phyloP scores from a whole-genome alignment of 1,140 invertebrate genomes.

The Drosophila sulfurigaster region DNA sequence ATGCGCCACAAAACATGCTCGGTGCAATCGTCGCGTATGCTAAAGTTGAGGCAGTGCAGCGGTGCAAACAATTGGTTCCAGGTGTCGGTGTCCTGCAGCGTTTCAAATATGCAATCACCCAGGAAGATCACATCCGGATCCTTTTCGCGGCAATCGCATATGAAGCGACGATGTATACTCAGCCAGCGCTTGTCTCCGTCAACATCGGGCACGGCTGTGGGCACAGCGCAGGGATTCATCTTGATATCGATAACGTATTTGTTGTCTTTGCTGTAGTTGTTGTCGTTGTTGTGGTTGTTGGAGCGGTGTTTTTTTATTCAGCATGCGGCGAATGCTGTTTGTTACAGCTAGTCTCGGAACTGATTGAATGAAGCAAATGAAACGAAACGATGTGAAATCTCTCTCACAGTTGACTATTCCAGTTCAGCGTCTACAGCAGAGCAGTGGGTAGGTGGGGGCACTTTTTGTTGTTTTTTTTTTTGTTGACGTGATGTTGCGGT shows the following conservation, averaged over 20 bases:
- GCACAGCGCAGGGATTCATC: conserved; percentile 88
- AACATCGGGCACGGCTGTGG: conserved; percentile 87
- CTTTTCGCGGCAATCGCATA: conserved; percentile 92
- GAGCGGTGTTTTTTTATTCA: conserved; percentile 19
- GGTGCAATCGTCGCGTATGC: conserved; percentile 94
- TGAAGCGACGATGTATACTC: conserved; percentile 90
- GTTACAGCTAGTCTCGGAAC: conserved; percentile 10
- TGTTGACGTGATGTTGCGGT: conserved; percentile 7
- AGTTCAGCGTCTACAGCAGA: not conserved
- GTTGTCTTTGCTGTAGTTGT: conserved; percentile 15
- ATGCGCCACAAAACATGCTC: conserved; percentile 96
- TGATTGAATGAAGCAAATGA: conserved; percentile 1
- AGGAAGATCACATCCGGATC: conserved; percentile 96
- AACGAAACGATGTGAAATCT: conserved; percentile 1
- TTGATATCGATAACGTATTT: conserved; percentile 5
- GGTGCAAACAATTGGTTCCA: conserved; percentile 95
- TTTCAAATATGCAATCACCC: conserved; percentile 93
- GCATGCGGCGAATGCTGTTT: conserved; percentile 48
- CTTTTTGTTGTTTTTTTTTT: not conserved
- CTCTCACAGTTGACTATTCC: not conserved
- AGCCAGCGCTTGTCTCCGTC: conserved; percentile 82
- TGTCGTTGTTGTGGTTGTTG: conserved; percentile 6
- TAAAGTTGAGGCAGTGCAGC: conserved; percentile 95
- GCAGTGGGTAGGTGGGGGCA: not conserved
- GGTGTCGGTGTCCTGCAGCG: conserved; percentile 91